These are phyloP conservation scores for Colossoma macropomum DNA, from an alignment of 2,113 vertebrate genomes.

Conservation along the genomic window DNA sequence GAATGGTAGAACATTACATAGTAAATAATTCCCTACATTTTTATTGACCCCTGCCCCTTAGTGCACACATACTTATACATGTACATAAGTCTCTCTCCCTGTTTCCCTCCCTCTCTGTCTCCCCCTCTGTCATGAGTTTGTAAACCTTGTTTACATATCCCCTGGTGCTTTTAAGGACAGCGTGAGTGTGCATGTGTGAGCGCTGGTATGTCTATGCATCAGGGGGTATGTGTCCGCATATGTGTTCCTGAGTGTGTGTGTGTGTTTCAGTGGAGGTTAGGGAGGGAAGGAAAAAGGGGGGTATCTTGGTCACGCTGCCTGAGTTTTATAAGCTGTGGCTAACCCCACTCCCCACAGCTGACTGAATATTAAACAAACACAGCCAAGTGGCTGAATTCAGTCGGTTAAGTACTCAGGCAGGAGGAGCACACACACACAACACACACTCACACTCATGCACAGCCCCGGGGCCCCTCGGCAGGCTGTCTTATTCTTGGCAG, in stretches of 20 bases:
- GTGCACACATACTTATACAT: not conserved
- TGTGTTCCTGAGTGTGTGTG: conserved; percentile 46
- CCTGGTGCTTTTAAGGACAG: conserved; percentile 27
- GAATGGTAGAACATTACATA: no score
- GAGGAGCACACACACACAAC: conserved; percentile 30
- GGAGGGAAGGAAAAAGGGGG: conserved; percentile 46
- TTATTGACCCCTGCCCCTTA: no score
- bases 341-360: conserved; percentile 79
- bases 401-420: conserved; percentile 62
- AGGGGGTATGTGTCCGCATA: conserved; percentile 26
- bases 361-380: conserved; percentile 84
- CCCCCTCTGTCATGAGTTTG: not conserved
- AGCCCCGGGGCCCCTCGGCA: conserved; percentile 67
- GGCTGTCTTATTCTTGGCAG: conserved; percentile 80
- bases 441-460: conserved; percentile 20
- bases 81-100: not conserved
- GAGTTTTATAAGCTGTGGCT: conserved; percentile 81
- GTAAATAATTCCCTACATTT: no score
- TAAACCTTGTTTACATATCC: conserved; percentile 29
- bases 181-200: conserved; percentile 18
- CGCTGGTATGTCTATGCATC: conserved; percentile 30
- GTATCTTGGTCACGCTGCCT: conserved; percentile 75
- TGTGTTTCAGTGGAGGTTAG: conserved; percentile 31
- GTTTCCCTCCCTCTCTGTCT: not conserved
- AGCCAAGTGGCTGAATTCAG: conserved; percentile 74